These are phyloP conservation scores for Scrobipalpa costella DNA, from an alignment of 2,888 invertebrate species.

Conservation along the genomic window DNA sequence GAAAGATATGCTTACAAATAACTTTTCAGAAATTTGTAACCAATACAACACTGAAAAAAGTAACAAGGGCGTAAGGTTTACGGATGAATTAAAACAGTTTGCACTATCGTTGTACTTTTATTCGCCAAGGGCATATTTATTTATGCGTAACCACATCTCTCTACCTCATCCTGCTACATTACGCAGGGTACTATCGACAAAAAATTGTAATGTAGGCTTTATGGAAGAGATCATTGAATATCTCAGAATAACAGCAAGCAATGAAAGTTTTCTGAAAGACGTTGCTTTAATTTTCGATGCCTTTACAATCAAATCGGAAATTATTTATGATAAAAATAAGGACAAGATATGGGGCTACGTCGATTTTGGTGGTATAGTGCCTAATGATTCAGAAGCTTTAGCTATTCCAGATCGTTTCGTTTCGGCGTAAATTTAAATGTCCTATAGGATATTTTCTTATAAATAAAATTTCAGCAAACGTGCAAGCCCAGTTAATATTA, in stretches of 20 bases:
- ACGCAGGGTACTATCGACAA: neutral
- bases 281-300: neutral
- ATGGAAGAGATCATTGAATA: neutral
- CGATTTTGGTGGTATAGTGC: neutral
- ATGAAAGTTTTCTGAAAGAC: neutral
- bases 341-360: neutral
- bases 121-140: neutral
- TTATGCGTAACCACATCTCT: neutral
- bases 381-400: neutral
- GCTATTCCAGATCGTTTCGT: neutral
- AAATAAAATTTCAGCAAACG: neutral
- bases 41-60: too few species aligned
- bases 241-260: neutral
- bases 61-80: too few species aligned
- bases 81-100: neutral
- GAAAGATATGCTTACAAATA: too few species aligned
- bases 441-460: neutral
- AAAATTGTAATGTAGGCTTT: neutral
- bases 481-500: neutral
- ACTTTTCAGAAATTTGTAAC: too few species aligned
- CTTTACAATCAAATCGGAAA: neutral
- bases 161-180: neutral
- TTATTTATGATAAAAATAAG: neutral
- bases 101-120: neutral
- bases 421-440: neutral